Base-by-base conservation (phyloP, 2,888 invertebrate species). In the Eumerus sabulonum region DNA sequence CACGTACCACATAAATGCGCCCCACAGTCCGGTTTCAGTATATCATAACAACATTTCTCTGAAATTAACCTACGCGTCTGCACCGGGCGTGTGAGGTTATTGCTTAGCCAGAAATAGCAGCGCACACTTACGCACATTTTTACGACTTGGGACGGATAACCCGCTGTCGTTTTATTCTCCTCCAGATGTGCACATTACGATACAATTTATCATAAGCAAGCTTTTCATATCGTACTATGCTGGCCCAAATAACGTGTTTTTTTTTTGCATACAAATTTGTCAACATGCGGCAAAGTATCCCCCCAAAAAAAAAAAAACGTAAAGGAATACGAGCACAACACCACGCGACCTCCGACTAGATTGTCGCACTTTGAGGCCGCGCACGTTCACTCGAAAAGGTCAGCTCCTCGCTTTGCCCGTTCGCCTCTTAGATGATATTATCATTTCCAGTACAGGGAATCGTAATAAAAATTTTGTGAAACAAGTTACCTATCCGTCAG, bases 311-410 rank as follows among this genome's bases (percentile, higher is more conserved):
- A 47, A 35, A 50, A 38, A 42, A 42, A 35, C 51, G 42, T 47
- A 17, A 11, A 44, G 42, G 48, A 19, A n/a, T 40, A 11, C 12
- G 11, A 11, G 40, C 42, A 47, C 38, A 62, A 64, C 59, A 76
- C 70, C 64, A 81, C 64, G 56, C 79, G 79, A 81, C 79, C 79
- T 81, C 79, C 76, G 81, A 68, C 81, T 81, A 81, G 74, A 81
- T 76, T 81, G 81, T 81, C 81, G 71, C 66, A 81, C 76, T 81
- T 76, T 81, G 60, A 81, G 76, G 81, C 76, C 74, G 76, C 81
- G 81, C 81, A 81, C 81, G 81, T 81, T 76, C 66, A 76, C 51
- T 81, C 35, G 48, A 66, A 81, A 70, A 81, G 81, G 81, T 81
- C 81, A 79, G 64, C 63, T 63, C 42, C 60, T n/a, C n/a, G n/a